Conservation (phyloP, 37 sponge, comb jelly and placozoan genomes). For the Diacarnus erythraeanus region DNA sequence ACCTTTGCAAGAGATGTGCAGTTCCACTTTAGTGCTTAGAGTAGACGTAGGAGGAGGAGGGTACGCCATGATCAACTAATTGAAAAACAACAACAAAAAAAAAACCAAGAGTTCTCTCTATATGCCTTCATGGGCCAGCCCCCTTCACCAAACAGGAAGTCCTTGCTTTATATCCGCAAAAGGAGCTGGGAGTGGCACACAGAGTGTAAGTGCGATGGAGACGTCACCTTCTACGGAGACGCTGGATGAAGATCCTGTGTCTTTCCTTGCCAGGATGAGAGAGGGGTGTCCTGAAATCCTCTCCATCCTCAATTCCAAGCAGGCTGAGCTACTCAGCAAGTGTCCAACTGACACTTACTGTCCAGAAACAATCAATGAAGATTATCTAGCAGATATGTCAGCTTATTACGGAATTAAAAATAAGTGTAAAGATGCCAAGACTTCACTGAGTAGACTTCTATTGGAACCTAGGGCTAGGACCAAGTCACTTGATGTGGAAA, state of each 20-base stretch:
- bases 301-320: constrained; percentile 11
- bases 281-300: constrained; percentile 11
- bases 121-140: too few species aligned
- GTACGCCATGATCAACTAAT: not conserved
- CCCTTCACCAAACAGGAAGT: too few species aligned
- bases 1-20: constrained; percentile 56
- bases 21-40: constrained; percentile 40
- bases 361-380: constrained; percentile 28
- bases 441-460: constrained; percentile 13
- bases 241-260: constrained; percentile 21
- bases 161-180: too few species aligned
- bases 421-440: constrained; percentile 3
- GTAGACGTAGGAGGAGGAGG: not conserved
- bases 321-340: constrained; percentile 25
- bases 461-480: constrained; percentile 18
- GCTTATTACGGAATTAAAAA: constrained; percentile 14
- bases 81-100: not conserved
- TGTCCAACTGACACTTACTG: constrained; percentile 20
- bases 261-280: constrained; percentile 14
- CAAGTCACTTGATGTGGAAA: constrained; percentile 36
- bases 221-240: too few species aligned
- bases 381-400: constrained; percentile 28
- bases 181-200: too few species aligned
- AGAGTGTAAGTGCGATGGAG: too few species aligned
- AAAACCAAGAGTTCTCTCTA: too few species aligned